Evolutionary conservation across 2,797 vertebrate species (phyloP).

Genomic region (Phoebastria nigripes): DNA sequence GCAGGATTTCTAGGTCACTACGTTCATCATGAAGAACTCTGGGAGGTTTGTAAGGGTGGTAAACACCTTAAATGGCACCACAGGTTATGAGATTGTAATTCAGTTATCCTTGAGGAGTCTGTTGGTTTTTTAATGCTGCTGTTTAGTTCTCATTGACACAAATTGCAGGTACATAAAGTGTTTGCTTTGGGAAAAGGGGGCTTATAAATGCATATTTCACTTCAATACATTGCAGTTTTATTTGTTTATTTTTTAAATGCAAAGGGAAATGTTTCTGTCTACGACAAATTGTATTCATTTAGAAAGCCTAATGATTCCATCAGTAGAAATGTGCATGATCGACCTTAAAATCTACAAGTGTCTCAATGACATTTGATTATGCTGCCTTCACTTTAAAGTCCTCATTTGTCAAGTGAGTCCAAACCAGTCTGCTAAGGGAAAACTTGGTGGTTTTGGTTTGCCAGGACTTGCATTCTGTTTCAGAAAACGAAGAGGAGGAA

Average conservation of each 20-base stretch:
- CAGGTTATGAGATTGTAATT: not conserved
- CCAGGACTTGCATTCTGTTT: not conserved
- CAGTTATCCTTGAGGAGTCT: not conserved
- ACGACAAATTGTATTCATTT: accelerated
- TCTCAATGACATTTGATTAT: not conserved
- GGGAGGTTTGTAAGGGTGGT: not conserved
- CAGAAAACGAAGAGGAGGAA: not conserved
- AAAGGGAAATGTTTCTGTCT: not conserved
- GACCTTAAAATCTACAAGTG: not conserved
- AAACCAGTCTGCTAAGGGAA: not conserved
- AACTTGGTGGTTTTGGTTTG: not conserved
- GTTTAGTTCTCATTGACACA: not conserved
- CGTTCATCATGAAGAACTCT: not conserved
- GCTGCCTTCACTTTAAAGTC: not conserved
- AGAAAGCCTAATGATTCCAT: not conserved
- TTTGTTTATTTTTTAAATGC: not conserved
- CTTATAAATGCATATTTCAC: not conserved
- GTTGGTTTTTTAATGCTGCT: not conserved
- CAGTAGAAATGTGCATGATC: not conserved
- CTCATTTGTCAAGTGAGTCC: not conserved
- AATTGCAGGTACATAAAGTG: not conserved
- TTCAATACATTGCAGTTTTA: not conserved
- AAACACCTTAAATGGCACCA: not conserved
- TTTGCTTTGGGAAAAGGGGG: not conserved
- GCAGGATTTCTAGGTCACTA: not conserved